Conservation (phyloP, 2,113 vertebrate species). For the Catagonus wagneri region DNA sequence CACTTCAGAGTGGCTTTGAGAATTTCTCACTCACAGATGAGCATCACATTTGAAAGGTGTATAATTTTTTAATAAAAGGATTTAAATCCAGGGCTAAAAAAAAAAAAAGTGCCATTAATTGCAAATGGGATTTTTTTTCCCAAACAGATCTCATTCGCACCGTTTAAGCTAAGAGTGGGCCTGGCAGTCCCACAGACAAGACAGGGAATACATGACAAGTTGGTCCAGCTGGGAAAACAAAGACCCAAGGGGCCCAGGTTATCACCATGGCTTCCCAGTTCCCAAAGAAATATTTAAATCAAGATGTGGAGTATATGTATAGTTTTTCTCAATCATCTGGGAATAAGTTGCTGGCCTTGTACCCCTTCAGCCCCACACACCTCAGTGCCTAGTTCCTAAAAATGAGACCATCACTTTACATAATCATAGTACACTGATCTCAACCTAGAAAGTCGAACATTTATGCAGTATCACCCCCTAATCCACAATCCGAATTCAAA, state of each 20-base stretch:
- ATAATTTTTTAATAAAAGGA: background rate
- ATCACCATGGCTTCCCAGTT: background rate
- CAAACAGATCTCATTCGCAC: background rate
- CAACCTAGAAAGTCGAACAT: slow-evolving; percentile 24
- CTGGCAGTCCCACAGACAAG: background rate
- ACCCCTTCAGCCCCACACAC: background rate
- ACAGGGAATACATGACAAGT: background rate
- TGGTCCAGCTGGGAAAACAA: background rate
- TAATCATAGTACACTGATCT: background rate
- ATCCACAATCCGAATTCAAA: background rate
- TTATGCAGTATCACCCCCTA: background rate
- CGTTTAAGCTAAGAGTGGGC: background rate
- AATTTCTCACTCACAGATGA: background rate
- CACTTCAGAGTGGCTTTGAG: background rate
- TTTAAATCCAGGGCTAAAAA: background rate
- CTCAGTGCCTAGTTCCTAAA: background rate
- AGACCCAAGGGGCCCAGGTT: background rate
- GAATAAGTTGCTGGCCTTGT: background rate
- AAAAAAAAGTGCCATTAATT: background rate
- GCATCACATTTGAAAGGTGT: background rate
- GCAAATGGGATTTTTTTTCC: background rate
- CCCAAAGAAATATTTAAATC: background rate
- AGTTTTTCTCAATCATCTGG: slow-evolving; percentile 12
- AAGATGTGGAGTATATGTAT: background rate
- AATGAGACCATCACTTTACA: background rate